Conservation (phyloP, 2,797 vertebrate species). For the Cacajao melanocephalus region DNA sequence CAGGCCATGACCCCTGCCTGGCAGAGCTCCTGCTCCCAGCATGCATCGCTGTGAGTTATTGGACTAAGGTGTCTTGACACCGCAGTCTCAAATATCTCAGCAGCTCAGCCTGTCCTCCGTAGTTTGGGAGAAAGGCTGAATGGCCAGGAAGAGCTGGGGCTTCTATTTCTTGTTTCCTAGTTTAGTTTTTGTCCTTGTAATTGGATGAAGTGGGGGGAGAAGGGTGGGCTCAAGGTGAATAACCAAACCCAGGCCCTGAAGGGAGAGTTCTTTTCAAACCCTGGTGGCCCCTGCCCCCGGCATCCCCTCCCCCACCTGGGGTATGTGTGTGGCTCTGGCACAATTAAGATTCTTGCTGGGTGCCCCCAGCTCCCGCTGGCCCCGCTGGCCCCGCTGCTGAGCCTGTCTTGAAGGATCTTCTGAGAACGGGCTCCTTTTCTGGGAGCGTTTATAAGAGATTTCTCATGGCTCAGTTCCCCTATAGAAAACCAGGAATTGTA, state of each 20-base stretch:
- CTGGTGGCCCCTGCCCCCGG: neutral
- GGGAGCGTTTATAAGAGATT: slow-evolving; percentile 83
- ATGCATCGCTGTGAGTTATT: neutral
- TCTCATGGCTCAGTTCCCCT: slow-evolving; percentile 88
- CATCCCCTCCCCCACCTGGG: neutral
- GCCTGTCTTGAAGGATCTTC: slow-evolving; percentile 80
- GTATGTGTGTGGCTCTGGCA: slow-evolving; percentile 25
- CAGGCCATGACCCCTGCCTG: neutral
- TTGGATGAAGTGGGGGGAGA: neutral
- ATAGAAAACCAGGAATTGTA: slow-evolving; percentile 87
- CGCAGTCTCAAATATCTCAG: neutral
- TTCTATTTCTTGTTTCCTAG: neutral
- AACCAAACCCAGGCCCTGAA: neutral
- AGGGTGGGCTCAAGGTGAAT: neutral
- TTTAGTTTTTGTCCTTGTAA: neutral
- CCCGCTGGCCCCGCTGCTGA: neutral
- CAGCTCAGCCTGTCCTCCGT: neutral
- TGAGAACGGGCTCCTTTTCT: slow-evolving; percentile 80
- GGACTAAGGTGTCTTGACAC: neutral
- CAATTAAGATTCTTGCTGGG: slow-evolving; percentile 82
- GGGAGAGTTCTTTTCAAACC: slow-evolving; percentile 5
- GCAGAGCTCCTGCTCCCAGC: neutral
- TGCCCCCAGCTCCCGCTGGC: slow-evolving; percentile 6
- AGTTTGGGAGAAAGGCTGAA: neutral
- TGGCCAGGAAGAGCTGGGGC: neutral